phyloP scores from a whole-genome alignment of 2,113 vertebrate species.

The Nyctereutes procyonoides region DNA sequence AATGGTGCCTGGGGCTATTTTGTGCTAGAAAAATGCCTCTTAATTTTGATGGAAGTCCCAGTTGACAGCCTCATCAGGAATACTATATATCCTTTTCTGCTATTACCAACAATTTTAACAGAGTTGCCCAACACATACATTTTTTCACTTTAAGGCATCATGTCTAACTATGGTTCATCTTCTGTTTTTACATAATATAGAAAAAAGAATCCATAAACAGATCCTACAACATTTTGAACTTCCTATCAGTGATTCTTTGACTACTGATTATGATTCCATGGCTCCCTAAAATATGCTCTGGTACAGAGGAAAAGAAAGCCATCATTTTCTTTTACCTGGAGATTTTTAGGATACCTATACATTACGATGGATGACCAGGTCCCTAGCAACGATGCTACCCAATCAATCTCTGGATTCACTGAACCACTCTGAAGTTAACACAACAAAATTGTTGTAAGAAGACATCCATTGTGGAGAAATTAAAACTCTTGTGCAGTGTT shows the following conservation, averaged over 20 bases:
- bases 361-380: background rate
- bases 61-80: background rate
- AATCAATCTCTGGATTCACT: background rate
- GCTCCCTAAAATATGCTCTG: background rate
- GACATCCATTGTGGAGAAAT: background rate
- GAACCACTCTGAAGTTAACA: background rate
- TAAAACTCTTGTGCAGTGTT: background rate
- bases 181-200: background rate
- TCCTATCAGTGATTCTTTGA: background rate
- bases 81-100: background rate
- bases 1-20: background rate
- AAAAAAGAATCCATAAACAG: background rate
- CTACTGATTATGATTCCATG: background rate
- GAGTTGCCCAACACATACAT: background rate
- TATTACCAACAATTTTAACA: background rate
- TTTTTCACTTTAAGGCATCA: background rate
- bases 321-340: background rate
- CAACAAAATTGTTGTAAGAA: background rate
- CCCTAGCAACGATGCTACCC: background rate
- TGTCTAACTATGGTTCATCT: background rate
- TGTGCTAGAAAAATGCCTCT: conserved; percentile 26
- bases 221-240: background rate
- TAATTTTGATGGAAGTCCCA: background rate
- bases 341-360: background rate
- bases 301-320: background rate